Conservation (phyloP, 2,888 invertebrate genomes). For the Bugula neritina region DNA sequence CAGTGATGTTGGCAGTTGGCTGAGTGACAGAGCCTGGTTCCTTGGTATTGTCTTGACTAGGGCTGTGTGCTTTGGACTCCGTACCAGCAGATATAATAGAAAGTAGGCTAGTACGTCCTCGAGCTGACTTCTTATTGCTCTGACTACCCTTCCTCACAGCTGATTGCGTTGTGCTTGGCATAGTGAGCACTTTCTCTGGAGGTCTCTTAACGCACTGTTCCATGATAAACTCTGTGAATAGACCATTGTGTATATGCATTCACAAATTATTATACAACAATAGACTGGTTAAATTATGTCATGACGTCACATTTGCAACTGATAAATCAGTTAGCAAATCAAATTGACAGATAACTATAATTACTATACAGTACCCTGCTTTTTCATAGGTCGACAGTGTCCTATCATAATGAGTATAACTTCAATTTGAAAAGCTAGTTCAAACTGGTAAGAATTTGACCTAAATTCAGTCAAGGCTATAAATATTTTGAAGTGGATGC, state of each 20-base stretch:
- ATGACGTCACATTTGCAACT: background rate
- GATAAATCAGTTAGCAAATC: too few relatives aligned
- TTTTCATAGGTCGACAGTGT: too few relatives aligned
- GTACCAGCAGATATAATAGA: conserved; percentile 19
- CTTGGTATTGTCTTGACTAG: background rate
- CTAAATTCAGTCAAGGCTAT: too few relatives aligned
- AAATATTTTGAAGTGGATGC: too few relatives aligned
- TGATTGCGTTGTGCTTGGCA: conserved; percentile 11
- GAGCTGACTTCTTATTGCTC: background rate
- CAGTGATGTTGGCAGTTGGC: background rate
- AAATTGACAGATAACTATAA: too few relatives aligned
- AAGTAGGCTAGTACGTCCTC: conserved; percentile 6
- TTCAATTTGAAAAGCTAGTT: too few relatives aligned
- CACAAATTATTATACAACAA: background rate
- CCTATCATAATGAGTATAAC: too few relatives aligned
- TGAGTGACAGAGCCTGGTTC: background rate
- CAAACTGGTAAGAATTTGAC: too few relatives aligned
- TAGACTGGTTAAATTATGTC: background rate
- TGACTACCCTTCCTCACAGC: background rate
- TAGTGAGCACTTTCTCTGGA: conserved; percentile 11
- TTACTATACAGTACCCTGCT: too few relatives aligned
- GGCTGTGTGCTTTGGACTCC: background rate
- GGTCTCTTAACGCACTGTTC: conserved; percentile 13
- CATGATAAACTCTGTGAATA: conserved; percentile 11
- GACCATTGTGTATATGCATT: background rate